A percentile compares a stretch with the other conserved stretches of the same genome.
Conservation (phyloP, 2,888 invertebrate species). For the Leucania comma region DNA sequence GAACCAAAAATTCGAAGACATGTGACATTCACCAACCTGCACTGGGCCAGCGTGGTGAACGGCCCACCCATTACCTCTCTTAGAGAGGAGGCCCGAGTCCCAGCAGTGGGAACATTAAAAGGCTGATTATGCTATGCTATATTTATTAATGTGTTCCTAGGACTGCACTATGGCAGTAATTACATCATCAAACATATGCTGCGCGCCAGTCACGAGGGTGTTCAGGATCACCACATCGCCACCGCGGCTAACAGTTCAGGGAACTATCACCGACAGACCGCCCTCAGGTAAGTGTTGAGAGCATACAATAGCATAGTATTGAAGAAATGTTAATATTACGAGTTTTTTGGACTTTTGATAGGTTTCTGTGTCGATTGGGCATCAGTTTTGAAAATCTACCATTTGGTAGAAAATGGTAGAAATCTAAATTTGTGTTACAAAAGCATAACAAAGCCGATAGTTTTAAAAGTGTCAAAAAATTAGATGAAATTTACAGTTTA, state of each 20-base stretch:
- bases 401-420: slow-evolving; percentile 41
- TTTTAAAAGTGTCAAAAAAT: fast-evolving
- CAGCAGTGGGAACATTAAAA: no score
- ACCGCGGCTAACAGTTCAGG: slow-evolving; percentile 94
- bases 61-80: no score
- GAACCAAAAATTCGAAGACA: no score
- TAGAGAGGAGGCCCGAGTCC: no score
- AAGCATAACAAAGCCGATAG: neutral
- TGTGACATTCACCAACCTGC: no score
- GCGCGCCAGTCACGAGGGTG: slow-evolving; percentile 95
- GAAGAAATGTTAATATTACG: neutral
- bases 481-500: neutral
- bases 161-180: slow-evolving; percentile 95
- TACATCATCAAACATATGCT: slow-evolving; percentile 95
- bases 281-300: slow-evolving; percentile 70
- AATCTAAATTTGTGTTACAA: no score
- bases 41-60: no score
- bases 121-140: no score
- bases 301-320: no score
- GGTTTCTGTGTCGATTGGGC: neutral
- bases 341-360: neutral
- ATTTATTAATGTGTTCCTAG: slow-evolving; percentile 83
- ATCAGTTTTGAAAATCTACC: slow-evolving; percentile 15
- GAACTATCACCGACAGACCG: slow-evolving; percentile 84
- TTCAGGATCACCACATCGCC: slow-evolving; percentile 95